Evolutionary conservation across 2,888 invertebrate genomes (phyloP).

Genomic region (Leuctra nigra): DNA sequence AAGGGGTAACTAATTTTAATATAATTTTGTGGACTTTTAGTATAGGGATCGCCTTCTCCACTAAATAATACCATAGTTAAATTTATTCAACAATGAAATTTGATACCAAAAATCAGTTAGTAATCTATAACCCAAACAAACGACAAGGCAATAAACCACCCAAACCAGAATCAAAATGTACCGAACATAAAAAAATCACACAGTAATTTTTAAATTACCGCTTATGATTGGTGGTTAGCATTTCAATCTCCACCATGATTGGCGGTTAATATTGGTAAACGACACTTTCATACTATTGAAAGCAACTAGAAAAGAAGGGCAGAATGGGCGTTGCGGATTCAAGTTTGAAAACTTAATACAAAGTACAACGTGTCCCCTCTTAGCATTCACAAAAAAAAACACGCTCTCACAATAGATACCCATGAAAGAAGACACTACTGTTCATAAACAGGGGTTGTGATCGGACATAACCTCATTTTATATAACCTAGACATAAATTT

Average conservation of each 20-base stretch:
- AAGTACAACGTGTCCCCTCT: background rate
- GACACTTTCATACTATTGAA: background rate
- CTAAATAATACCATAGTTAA: too few relatives aligned
- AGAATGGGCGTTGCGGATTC: background rate
- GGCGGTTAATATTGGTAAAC: slow-evolving; percentile 16
- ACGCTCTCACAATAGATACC: background rate
- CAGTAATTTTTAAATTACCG: slow-evolving; percentile 15
- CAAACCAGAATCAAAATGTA: too few relatives aligned
- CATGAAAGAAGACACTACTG: background rate
- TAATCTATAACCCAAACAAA: too few relatives aligned
- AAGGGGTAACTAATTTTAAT: too few relatives aligned
- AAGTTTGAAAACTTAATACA: background rate
- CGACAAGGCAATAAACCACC: too few relatives aligned
- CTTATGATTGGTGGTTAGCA: slow-evolving; percentile 20
- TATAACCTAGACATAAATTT: too few relatives aligned
- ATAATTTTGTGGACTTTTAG: too few relatives aligned
- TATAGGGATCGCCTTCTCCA: too few relatives aligned
- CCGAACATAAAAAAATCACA: background rate
- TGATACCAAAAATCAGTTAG: too few relatives aligned
- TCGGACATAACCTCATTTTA: background rate
- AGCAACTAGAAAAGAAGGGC: background rate
- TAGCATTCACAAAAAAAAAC: background rate
- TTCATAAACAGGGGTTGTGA: background rate
- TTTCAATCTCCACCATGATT: slow-evolving; percentile 18
- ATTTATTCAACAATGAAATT: too few relatives aligned